Evolutionary conservation across 2,888 invertebrate genomes (phyloP), one percentile per base, ranked within the genome.

Genomic region (Pristionchus mayeri): DNA sequence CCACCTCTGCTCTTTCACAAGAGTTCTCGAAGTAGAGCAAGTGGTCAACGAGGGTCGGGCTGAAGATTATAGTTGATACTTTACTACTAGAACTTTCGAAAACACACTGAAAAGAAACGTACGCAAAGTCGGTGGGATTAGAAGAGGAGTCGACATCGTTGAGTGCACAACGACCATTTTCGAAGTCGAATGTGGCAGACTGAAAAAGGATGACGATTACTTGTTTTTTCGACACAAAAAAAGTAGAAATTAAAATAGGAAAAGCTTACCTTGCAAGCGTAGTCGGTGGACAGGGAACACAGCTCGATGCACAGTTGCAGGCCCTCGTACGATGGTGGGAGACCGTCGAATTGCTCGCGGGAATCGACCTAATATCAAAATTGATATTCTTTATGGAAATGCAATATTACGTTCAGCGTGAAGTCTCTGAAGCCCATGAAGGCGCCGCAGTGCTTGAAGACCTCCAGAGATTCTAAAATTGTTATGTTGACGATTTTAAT

Each of bases 351-450:
- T 57, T 90, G 87, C 86, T 92, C 92, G n/a, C 88, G 87, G 0
- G 92, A 89, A 37, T 78, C 21, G 13, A 85, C 78, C 84, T 86
- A 21, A 52, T 75, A 71, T 34, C 4, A 18, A 24, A 71, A 37
- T 71, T 63, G 63, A 24, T 71, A 24, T 40, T 40, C n/a, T 13
- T 27, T 24, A 24, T 71, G 11, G 11, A 76, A 24, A 54, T 34
- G 21, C n/a, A 21, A 4, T 52, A 85, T 60, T 3, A 90, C 88
- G 24, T 91, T 85, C 7, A 91, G 87, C 6, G 88, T 87, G 75
- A 91, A 91, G 85, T 91, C 91, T n/a, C 90, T 87, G 89, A 92
- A 92, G n/a, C 90, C 90, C 50, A 92, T 85, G 80, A 92, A 91
- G 50, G 90, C 90, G 13, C 88, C 86, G 85, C 92, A 92, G 37